phyloP scores from a whole-genome alignment of 2,888 invertebrate species.

The Plebejus anna region DNA sequence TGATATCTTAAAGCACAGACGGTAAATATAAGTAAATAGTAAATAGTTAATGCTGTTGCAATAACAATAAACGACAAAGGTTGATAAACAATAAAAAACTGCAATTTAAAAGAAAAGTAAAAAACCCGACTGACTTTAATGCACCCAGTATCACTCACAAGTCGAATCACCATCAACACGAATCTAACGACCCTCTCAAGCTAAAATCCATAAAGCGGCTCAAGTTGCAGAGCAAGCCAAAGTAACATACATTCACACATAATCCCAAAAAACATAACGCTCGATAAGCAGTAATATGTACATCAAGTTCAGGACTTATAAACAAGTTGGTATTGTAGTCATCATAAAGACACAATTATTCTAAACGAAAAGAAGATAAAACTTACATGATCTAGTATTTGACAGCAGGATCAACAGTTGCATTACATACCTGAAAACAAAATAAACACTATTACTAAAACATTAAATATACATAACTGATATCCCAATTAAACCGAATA shows the following conservation, averaged over 20 bases:
- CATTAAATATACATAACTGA: too few species aligned
- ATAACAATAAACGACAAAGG: background rate
- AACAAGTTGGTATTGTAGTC: too few species aligned
- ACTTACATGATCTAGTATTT: background rate
- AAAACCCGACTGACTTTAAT: background rate
- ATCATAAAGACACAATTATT: background rate
- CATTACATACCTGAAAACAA: slow-evolving; percentile 8
- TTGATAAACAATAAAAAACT: background rate
- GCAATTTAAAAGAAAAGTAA: background rate
- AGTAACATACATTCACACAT: too few species aligned
- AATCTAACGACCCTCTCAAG: too few species aligned
- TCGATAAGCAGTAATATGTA: too few species aligned
- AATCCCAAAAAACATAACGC: too few species aligned
- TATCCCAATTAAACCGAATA: too few species aligned
- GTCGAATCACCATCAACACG: background rate
- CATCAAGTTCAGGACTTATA: too few species aligned
- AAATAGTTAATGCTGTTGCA: background rate
- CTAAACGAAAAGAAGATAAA: background rate
- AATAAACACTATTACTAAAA: background rate
- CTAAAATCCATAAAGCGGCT: too few species aligned
- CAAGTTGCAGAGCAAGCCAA: too few species aligned
- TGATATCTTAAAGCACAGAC: background rate
- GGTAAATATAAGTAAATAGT: background rate
- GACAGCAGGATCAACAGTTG: background rate
- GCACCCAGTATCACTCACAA: background rate